Evolutionary conservation across 2,888 invertebrate genomes (phyloP).

Genomic region (Phragmatobia fuliginosa): DNA sequence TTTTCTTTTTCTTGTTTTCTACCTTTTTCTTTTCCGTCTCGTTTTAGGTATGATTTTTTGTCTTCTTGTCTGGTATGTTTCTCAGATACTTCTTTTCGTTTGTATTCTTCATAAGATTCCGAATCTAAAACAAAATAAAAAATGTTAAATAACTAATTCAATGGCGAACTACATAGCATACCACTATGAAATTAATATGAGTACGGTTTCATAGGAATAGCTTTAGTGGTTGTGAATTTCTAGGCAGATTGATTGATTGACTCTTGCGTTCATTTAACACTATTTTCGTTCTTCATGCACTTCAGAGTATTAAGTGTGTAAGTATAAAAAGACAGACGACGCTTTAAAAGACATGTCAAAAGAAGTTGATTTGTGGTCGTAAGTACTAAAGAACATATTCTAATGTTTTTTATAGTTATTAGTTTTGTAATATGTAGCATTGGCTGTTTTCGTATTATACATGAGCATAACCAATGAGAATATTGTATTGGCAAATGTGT

Average conservation of each 20-base stretch:
- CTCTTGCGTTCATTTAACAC: no score
- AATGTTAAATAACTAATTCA: no score
- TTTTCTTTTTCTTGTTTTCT: background rate
- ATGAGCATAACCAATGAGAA: no score
- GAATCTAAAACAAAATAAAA: constrained; percentile 84
- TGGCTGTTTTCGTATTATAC: background rate
- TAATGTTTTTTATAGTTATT: background rate
- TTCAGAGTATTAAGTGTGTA: background rate
- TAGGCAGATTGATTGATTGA: no score
- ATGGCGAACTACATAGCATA: constrained; percentile 47
- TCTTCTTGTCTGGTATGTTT: constrained; percentile 64
- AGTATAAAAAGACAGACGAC: background rate
- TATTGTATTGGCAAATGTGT: background rate
- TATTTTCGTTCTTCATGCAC: background rate
- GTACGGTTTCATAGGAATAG: constrained; percentile 58
- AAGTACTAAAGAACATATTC: background rate
- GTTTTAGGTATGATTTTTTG: constrained; percentile 57
- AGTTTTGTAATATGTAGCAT: background rate
- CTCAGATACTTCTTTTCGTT: constrained; percentile 75
- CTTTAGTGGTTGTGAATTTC: constrained; percentile 64
- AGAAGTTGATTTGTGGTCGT: background rate
- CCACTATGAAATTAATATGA: constrained; percentile 47
- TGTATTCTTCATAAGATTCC: constrained; percentile 90
- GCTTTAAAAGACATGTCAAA: background rate
- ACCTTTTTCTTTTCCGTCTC: background rate